Percentiles rank a stretch among this genome's conserved stretches.
Conservation (phyloP, 2,888 invertebrate genomes). For the Neuroscelio doddi region DNA sequence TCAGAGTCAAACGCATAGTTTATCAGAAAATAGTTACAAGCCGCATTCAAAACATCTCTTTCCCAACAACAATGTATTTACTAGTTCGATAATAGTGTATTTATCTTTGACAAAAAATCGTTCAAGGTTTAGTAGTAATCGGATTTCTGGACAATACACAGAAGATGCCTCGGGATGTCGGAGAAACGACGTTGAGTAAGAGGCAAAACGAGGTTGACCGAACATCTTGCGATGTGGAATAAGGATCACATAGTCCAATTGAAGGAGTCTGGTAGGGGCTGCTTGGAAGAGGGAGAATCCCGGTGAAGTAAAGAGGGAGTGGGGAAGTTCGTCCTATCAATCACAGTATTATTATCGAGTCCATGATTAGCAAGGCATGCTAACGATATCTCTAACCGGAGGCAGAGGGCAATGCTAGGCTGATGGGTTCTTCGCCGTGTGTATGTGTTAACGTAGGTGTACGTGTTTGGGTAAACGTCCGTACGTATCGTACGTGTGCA, state of each 20-base stretch:
- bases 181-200: constrained; percentile 1
- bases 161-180: constrained; percentile 35
- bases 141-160: constrained; percentile 40
- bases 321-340: constrained; percentile 70
- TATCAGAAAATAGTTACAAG: too few species aligned
- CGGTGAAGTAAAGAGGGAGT: constrained; percentile 48
- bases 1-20: too few species aligned
- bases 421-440: constrained; percentile 36
- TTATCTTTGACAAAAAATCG: constrained; percentile 33
- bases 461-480: constrained; percentile 20
- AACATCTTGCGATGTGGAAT: constrained; percentile 12
- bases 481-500: constrained; percentile 17
- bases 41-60: too few species aligned
- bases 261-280: too few species aligned
- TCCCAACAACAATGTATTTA: too few species aligned
- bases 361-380: constrained; percentile 72
- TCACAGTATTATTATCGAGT: constrained; percentile 72
- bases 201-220: constrained; percentile 1
- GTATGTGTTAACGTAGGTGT: constrained; percentile 36
- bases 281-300: constrained; percentile 33
- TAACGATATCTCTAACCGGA: constrained; percentile 71
- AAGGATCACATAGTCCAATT: too few species aligned
- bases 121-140: constrained; percentile 32
- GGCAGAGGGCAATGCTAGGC: constrained; percentile 62
- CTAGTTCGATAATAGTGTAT: constrained; percentile 1